Evolutionary conservation across 2,113 vertebrate species (phyloP).

Genomic region (Opisthocomus hoazin): DNA sequence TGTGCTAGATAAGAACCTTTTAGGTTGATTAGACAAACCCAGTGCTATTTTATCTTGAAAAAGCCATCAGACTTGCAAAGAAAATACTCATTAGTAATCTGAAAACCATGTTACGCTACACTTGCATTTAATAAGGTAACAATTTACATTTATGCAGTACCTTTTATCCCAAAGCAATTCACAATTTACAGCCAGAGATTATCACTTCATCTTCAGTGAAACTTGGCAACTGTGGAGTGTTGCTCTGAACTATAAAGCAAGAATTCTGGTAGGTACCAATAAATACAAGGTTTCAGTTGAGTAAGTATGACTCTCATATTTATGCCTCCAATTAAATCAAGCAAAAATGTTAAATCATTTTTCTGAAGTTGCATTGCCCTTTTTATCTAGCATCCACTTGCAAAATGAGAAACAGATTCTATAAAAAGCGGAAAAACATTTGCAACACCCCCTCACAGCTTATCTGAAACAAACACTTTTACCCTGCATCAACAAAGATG

Average conservation of each 20-base stretch:
- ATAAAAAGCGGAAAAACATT: not conserved
- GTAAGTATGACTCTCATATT: not conserved
- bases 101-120: slow-evolving; percentile 37
- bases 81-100: slow-evolving; percentile 40
- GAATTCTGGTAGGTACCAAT: slow-evolving; percentile 35
- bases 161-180: slow-evolving; percentile 60
- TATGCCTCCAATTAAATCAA: not conserved
- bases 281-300: slow-evolving; percentile 13
- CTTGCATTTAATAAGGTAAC: slow-evolving; percentile 40
- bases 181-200: slow-evolving; percentile 49
- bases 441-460: not conserved
- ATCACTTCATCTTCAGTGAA: slow-evolving; percentile 48
- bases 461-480: not conserved
- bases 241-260: slow-evolving; percentile 4
- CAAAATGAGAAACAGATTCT: not conserved
- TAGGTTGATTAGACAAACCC: not conserved
- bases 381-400: not conserved
- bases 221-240: slow-evolving; percentile 14
- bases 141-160: slow-evolving; percentile 44
- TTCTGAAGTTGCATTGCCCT: not conserved
- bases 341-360: not conserved
- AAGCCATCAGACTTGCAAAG: not conserved
- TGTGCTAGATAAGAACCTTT: slow-evolving; percentile 1
- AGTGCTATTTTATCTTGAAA: not conserved
- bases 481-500: not conserved